Evolutionary conservation across 2,888 invertebrate genomes (phyloP).

Genomic region (Orchesellides sinensis): DNA sequence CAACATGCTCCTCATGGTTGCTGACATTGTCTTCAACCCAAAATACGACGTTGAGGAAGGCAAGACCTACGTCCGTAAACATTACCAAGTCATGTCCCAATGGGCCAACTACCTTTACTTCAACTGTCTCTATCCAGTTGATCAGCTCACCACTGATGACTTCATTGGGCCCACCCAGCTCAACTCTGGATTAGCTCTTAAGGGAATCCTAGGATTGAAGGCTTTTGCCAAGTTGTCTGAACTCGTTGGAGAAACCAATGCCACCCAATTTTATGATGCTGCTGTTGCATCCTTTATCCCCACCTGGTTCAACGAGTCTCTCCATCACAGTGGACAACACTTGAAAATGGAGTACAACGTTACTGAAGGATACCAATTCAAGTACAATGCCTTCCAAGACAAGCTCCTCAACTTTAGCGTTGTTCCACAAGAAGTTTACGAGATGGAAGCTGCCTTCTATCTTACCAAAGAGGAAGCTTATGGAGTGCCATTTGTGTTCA

Average conservation of each 20-base stretch:
- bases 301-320: slow-evolving; percentile 64
- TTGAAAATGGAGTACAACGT: slow-evolving; percentile 73
- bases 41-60: slow-evolving; percentile 20
- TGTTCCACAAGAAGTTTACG: slow-evolving; percentile 66
- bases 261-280: slow-evolving; percentile 55
- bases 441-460: slow-evolving; percentile 68
- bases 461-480: slow-evolving; percentile 68
- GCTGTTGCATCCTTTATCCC: slow-evolving; percentile 43
- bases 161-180: slow-evolving; percentile 71
- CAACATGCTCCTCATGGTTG: slow-evolving; percentile 71
- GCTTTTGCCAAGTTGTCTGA: slow-evolving; percentile 65
- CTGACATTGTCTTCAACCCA: slow-evolving; percentile 62
- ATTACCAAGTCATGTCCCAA: slow-evolving; percentile 51
- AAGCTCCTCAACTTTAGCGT: slow-evolving; percentile 64
- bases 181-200: slow-evolving; percentile 72
- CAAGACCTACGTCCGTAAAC: slow-evolving; percentile 42
- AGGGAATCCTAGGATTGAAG: slow-evolving; percentile 69
- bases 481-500: slow-evolving; percentile 69
- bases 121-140: slow-evolving; percentile 71
- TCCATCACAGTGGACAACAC: slow-evolving; percentile 61
- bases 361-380: slow-evolving; percentile 72
- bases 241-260: slow-evolving; percentile 48
- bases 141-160: slow-evolving; percentile 72
- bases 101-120: slow-evolving; percentile 69
- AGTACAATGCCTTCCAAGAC: slow-evolving; percentile 73